Conservation (phyloP, 2,888 invertebrate species). For the Nebria salina region DNA sequence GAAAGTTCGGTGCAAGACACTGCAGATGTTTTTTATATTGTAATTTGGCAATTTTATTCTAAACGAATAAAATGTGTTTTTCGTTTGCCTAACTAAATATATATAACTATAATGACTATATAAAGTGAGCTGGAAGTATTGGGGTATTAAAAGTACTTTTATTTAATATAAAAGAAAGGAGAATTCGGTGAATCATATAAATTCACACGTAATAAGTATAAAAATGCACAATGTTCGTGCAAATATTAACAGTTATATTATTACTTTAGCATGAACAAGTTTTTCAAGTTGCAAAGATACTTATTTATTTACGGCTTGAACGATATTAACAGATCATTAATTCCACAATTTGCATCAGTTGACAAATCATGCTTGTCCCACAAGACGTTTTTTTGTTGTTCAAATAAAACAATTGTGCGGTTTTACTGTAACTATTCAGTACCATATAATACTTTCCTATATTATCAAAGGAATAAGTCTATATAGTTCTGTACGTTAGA, state of each 20-base stretch:
- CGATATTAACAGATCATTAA: slow-evolving; percentile 41
- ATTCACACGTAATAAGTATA: background rate
- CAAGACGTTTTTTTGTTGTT: background rate
- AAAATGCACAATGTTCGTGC: background rate
- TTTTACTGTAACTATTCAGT: background rate
- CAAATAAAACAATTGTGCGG: background rate
- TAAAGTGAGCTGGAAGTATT: too few species aligned
- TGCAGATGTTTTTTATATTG: too few species aligned
- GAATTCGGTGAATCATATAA: background rate
- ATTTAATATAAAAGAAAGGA: background rate
- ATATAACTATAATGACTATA: too few species aligned
- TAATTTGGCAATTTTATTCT: too few species aligned
- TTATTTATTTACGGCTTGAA: slow-evolving; percentile 14
- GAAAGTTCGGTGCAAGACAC: too few species aligned
- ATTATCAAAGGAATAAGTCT: background rate
- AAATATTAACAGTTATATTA: background rate
- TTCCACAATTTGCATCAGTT: slow-evolving; percentile 10
- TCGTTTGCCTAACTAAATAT: too few species aligned
- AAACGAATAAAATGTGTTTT: too few species aligned
- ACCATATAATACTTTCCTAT: background rate
- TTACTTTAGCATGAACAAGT: background rate
- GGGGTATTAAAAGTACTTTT: too few species aligned
- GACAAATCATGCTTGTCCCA: slow-evolving; percentile 6
- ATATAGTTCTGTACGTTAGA: background rate
- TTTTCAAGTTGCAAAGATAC: slow-evolving; percentile 13